Percentiles rank a stretch among this genome's conserved stretches.
Evolutionary conservation across 1,140 invertebrate species (phyloP).

Genomic region (Portunus trituberculatus): DNA sequence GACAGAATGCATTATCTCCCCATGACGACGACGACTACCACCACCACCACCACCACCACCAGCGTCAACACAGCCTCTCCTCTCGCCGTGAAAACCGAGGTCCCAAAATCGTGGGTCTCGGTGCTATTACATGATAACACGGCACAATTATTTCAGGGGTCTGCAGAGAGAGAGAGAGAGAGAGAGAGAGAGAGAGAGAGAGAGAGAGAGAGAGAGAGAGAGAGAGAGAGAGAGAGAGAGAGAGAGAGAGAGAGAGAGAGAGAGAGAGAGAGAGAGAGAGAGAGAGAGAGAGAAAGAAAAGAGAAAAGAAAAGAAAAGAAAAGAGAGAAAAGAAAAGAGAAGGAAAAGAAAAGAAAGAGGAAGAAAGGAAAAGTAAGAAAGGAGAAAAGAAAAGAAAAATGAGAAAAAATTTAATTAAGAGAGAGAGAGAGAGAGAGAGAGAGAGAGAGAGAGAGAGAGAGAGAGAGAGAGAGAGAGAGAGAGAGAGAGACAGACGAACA

Average conservation of each 20-base stretch:
- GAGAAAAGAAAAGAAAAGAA: background rate
- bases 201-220: background rate
- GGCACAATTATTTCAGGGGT: too few relatives aligned
- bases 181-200: too few relatives aligned
- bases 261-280: background rate
- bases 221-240: background rate
- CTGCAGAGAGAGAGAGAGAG: too few relatives aligned
- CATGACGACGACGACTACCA: too few relatives aligned
- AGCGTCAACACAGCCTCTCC: too few relatives aligned
- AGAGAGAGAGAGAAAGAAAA: background rate
- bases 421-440: background rate
- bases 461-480: background rate
- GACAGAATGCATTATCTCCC: too few relatives aligned
- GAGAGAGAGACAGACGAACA: background rate
- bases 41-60: too few relatives aligned
- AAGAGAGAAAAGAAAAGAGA: background rate
- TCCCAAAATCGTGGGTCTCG: too few relatives aligned
- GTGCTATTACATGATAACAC: too few relatives aligned
- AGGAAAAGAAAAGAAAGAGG: background rate
- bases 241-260: background rate
- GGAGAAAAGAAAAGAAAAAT: background rate
- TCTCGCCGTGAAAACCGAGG: too few relatives aligned
- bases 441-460: conserved; percentile 7
- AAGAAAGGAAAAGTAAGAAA: background rate
- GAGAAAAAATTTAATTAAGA: background rate